Evolutionary conservation across 2,888 invertebrate species (phyloP).

Genomic region (Sylvicola cinctus): DNA sequence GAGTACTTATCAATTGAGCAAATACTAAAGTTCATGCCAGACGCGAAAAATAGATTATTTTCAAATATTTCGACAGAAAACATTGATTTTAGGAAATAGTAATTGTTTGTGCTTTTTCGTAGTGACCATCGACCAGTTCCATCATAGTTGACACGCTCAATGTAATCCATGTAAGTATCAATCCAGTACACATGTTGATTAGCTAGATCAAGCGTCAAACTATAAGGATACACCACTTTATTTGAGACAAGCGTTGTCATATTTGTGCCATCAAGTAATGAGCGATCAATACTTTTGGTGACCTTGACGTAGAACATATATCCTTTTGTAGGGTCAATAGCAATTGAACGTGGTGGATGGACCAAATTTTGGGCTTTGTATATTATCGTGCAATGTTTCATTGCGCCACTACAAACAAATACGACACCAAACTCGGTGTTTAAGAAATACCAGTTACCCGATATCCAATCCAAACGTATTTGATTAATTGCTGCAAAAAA

Average conservation of each 20-base stretch:
- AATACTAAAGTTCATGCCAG: constrained; percentile 21
- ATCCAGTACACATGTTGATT: constrained; percentile 56
- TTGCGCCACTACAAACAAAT: constrained; percentile 41
- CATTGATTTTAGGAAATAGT: constrained; percentile 24
- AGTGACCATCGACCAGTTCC: constrained; percentile 36
- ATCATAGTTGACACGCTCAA: constrained; percentile 59
- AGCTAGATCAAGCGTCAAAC: constrained; percentile 50
- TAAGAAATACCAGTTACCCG: constrained; percentile 69
- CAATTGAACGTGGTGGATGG: constrained; percentile 47
- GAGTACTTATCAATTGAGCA: constrained; percentile 36
- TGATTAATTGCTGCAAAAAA: constrained; percentile 41
- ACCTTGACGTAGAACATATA: constrained; percentile 39
- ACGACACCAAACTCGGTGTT: constrained; percentile 47
- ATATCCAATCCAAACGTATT: constrained; percentile 65
- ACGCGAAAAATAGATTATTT: constrained; percentile 49
- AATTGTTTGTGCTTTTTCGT: constrained; percentile 19
- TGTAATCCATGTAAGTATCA: constrained; percentile 57
- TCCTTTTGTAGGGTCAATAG: constrained; percentile 57
- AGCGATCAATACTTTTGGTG: constrained; percentile 34
- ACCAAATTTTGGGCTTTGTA: constrained; percentile 28
- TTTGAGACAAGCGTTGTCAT: constrained; percentile 36
- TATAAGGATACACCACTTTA: constrained; percentile 58
- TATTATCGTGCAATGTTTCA: constrained; percentile 46
- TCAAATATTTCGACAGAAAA: constrained; percentile 55
- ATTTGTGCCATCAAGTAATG: constrained; percentile 40